Percentiles rank a stretch among this genome's conserved stretches.
Evolutionary conservation across 2,888 invertebrate species (phyloP).

Genomic region (Metellina segmentata): DNA sequence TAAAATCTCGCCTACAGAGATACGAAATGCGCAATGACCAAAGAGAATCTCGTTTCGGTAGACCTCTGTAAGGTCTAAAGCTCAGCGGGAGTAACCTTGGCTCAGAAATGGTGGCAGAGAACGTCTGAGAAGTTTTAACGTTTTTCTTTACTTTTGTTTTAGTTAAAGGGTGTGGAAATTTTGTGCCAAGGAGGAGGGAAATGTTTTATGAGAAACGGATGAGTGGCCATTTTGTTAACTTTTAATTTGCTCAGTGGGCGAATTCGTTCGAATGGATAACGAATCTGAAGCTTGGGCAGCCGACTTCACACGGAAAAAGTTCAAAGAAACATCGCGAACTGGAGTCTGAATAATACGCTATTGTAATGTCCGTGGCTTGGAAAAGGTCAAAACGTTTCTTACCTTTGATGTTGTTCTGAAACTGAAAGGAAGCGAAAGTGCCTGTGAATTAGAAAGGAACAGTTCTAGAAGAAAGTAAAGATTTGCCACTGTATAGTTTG

Average conservation of each 20-base stretch:
- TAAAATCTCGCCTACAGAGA: conserved; percentile 72
- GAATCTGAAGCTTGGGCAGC: background rate
- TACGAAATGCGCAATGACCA: conserved; percentile 65
- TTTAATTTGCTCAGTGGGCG: conserved; percentile 19
- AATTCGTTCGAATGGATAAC: conserved; percentile 25
- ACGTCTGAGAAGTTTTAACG: background rate
- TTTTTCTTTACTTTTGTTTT: background rate
- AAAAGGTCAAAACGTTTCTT: background rate
- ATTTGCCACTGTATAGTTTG: background rate
- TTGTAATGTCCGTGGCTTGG: background rate
- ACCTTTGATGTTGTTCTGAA: background rate
- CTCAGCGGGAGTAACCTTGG: conserved; percentile 50
- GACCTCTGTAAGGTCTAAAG: background rate
- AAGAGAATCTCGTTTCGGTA: conserved; percentile 24
- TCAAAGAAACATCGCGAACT: background rate
- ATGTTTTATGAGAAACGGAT: conserved; percentile 54
- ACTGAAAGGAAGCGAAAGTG: background rate
- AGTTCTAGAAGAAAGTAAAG: background rate
- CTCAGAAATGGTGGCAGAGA: background rate
- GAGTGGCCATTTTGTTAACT: conserved; percentile 43
- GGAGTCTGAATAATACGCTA: background rate
- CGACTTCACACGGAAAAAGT: background rate
- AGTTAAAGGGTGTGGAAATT: background rate
- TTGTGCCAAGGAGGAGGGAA: too few relatives aligned
- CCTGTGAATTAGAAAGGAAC: background rate